Evolutionary conservation across 1,140 invertebrate genomes (phyloP).

Genomic region (Drusus annulatus): DNA sequence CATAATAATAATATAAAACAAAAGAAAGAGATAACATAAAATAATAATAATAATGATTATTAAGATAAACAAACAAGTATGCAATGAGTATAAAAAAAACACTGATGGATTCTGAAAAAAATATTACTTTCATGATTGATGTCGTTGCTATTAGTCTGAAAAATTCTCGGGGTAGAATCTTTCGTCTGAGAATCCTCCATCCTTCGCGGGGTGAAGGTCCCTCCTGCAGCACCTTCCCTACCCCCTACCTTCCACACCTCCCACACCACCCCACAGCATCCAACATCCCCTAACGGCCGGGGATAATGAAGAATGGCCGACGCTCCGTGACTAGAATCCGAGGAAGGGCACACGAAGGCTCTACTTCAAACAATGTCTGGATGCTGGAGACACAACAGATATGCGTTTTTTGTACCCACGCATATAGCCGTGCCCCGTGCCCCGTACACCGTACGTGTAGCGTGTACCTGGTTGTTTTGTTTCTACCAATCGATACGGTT

Average conservation of each 20-base stretch:
- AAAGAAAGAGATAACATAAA: too few relatives aligned
- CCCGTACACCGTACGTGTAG: too few relatives aligned
- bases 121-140: too few relatives aligned
- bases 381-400: constrained; percentile 4
- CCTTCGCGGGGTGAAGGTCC: constrained; percentile 48
- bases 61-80: too few relatives aligned
- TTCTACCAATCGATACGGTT: too few relatives aligned
- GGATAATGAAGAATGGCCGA: constrained; percentile 67
- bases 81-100: too few relatives aligned
- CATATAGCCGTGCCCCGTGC: too few relatives aligned
- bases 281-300: constrained; percentile 41
- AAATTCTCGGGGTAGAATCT: constrained; percentile 2
- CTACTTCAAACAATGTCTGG: neutral
- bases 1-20: too few relatives aligned
- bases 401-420: neutral
- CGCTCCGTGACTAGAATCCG: constrained; percentile 64
- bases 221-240: constrained; percentile 35
- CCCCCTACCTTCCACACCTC: neutral
- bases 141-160: too few relatives aligned
- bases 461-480: too few relatives aligned
- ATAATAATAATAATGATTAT: too few relatives aligned
- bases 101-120: too few relatives aligned
- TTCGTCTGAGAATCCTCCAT: constrained; percentile 6
- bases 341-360: neutral
- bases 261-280: constrained; percentile 51